Conservation (phyloP, 2,113 vertebrate genomes). For the Channa argus region DNA sequence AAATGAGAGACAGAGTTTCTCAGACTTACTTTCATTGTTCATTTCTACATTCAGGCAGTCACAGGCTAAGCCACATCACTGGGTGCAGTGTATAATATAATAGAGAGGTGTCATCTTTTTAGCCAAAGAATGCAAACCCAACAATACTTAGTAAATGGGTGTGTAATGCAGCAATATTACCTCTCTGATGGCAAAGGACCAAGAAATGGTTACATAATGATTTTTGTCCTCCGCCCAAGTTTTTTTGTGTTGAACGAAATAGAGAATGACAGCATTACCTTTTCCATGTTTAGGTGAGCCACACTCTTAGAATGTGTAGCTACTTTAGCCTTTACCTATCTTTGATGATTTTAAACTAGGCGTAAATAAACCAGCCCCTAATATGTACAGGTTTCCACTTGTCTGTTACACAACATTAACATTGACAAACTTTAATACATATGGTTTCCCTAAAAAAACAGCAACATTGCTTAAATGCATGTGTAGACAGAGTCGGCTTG, state of each 20-base stretch:
- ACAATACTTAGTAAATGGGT: constrained; percentile 55
- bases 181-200: constrained; percentile 37
- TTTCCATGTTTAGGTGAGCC: not conserved
- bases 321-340: not conserved
- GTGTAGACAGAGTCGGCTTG: constrained; percentile 38
- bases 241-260: constrained; percentile 54
- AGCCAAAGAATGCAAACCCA: constrained; percentile 44
- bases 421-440: not conserved
- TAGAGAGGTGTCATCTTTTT: constrained; percentile 26
- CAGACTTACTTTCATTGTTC: not conserved
- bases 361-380: not conserved
- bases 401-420: not conserved
- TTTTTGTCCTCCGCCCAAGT: constrained; percentile 57
- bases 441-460: not conserved
- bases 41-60: not conserved
- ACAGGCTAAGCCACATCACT: not conserved
- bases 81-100: constrained; percentile 24
- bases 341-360: not conserved
- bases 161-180: constrained; percentile 50
- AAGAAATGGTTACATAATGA: constrained; percentile 51
- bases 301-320: not conserved
- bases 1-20: not conserved
- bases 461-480: constrained; percentile 28
- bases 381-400: constrained; percentile 17
- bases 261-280: not conserved